These are phyloP conservation scores for Capreolus pygargus DNA, from an alignment of 2,113 vertebrate genomes.

Conservation along the genomic window DNA sequence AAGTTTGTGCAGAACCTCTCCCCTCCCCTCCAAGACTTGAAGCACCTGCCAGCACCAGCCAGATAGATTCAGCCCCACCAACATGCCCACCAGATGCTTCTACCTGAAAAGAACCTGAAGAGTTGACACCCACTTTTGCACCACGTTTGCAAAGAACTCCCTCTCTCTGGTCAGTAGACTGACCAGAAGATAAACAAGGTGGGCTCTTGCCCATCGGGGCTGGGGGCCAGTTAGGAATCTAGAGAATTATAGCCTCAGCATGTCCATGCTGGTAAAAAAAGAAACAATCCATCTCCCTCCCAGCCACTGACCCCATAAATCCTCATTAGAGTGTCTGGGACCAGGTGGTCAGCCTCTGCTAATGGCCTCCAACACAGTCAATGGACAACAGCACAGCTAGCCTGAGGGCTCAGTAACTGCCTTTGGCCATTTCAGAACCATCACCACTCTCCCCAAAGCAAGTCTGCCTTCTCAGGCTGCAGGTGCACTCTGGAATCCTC, in stretches of 20 bases:
- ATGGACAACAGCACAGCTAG: not conserved
- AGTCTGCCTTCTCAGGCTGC: not conserved
- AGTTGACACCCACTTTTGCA: not conserved
- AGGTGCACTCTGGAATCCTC: not conserved
- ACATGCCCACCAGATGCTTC: not conserved
- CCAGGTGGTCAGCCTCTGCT: not conserved
- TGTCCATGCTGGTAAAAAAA: not conserved
- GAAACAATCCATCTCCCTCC: not conserved
- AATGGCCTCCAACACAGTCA: not conserved
- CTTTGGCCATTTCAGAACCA: not conserved
- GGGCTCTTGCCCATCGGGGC: not conserved
- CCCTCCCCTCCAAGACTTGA: not conserved
- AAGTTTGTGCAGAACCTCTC: not conserved
- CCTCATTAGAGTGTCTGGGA: not conserved
- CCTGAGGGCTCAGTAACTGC: not conserved
- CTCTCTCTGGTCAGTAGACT: not conserved
- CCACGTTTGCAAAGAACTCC: not conserved
- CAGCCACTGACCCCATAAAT: not conserved
- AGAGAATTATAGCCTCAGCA: too few species aligned
- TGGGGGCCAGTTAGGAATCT: not conserved
- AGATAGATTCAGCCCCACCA: not conserved
- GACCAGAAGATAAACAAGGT: not conserved
- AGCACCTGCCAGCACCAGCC: not conserved
- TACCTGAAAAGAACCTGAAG: not conserved
- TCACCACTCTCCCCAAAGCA: not conserved